Conservation (phyloP, 2,113 vertebrate genomes). For the Grus americana region DNA sequence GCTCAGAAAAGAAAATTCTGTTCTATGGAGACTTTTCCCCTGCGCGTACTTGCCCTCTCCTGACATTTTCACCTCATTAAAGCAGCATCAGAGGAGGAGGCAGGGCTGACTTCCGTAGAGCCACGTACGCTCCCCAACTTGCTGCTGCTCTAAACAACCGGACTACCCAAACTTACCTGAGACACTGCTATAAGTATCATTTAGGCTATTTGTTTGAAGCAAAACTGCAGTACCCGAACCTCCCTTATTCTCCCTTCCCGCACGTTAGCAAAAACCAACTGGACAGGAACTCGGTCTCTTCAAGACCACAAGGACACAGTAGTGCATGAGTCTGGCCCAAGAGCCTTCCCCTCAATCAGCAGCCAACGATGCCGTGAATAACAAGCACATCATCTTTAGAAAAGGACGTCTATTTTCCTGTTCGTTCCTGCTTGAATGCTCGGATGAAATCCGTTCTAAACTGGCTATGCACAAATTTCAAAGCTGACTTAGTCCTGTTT, state of each 20-base stretch:
- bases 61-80: background rate
- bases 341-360: background rate
- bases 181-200: background rate
- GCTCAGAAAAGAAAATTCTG: background rate
- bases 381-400: background rate
- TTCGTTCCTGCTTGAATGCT: background rate
- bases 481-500: background rate
- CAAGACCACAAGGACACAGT: background rate
- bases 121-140: background rate
- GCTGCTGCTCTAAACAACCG: background rate
- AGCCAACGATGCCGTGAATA: background rate
- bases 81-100: background rate
- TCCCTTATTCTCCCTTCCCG: background rate
- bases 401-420: background rate
- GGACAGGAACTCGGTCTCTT: background rate
- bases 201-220: background rate
- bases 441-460: background rate
- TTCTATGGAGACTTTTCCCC: background rate
- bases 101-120: background rate
- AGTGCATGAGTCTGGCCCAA: background rate
- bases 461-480: background rate
- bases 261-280: rapidly evolving
- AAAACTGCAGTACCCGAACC: background rate
- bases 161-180: background rate
- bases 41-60: background rate